phyloP scores from a whole-genome alignment of 2,113 vertebrate species.

The Uria lomvia region DNA sequence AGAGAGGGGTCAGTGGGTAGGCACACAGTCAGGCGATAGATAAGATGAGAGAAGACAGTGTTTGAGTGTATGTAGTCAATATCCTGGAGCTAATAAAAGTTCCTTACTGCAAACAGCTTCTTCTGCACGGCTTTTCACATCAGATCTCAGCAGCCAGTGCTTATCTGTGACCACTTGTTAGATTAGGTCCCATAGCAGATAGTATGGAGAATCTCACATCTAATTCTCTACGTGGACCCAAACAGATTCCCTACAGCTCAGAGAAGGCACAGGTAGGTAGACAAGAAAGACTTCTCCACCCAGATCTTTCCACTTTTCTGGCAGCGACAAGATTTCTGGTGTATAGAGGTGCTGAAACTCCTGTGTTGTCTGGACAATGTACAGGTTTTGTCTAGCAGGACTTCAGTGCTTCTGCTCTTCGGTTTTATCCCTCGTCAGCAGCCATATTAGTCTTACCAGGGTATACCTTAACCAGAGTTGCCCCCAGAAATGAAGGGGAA shows the following conservation, averaged over 20 bases:
- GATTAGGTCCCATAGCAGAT: not conserved
- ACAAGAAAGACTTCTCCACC: not conserved
- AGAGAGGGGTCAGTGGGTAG: slow-evolving; percentile 39
- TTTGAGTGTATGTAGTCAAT: not conserved
- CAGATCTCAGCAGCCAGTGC: not conserved
- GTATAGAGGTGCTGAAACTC: not conserved
- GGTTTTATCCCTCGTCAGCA: not conserved
- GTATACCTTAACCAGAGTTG: not conserved
- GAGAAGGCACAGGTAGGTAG: not conserved
- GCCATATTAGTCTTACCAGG: not conserved
- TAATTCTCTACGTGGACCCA: not conserved
- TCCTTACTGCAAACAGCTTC: not conserved
- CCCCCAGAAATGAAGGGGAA: not conserved
- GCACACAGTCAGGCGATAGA: slow-evolving; percentile 7
- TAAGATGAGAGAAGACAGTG: slow-evolving; percentile 40
- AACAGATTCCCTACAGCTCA: not conserved
- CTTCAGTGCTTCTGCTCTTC: no score
- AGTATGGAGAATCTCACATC: not conserved
- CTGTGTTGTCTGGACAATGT: not conserved
- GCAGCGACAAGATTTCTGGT: not conserved
- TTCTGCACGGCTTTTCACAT: not conserved
- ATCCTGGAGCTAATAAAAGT: slow-evolving; percentile 20
- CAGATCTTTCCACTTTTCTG: not conserved
- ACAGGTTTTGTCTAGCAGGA: not conserved
- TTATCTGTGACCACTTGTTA: slow-evolving; percentile 31